phyloP scores from a whole-genome alignment of 1,140 invertebrate species.

The Magallana ariakensis region DNA sequence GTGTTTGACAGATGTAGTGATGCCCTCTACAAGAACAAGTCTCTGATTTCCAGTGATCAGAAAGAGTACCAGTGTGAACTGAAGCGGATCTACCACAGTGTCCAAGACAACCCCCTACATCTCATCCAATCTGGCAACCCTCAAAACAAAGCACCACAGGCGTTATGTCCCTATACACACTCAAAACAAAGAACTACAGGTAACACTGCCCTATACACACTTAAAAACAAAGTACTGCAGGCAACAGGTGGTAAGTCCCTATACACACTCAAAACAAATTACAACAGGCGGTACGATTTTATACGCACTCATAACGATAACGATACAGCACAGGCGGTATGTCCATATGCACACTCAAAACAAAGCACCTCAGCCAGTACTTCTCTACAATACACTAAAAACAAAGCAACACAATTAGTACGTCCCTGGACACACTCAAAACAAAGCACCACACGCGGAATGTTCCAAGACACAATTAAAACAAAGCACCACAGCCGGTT shows the following conservation, averaged over 20 bases:
- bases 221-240: constrained; percentile 69
- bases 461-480: no score
- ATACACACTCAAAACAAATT: no score
- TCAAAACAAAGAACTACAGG: no score
- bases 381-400: constrained; percentile 57
- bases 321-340: constrained; percentile 67
- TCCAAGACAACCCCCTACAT: constrained; percentile 90
- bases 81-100: constrained; percentile 93
- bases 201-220: constrained; percentile 16
- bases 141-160: constrained; percentile 71
- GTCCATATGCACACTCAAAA: background rate
- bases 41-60: constrained; percentile 94
- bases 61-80: constrained; percentile 96
- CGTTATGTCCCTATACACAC: constrained; percentile 61
- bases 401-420: constrained; percentile 70
- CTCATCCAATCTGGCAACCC: constrained; percentile 69
- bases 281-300: constrained; percentile 66
- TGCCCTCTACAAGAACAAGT: constrained; percentile 95
- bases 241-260: no score
- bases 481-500: no score
- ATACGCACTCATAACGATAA: no score
- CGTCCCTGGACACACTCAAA: no score
- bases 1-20: constrained; percentile 88
- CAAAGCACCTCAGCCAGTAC: no score
- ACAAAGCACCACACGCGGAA: no score